A percentile compares a stretch with the other conserved stretches of the same genome.
Conservation (phyloP, 1,140 invertebrate species). For the Babylonia areolata region DNA sequence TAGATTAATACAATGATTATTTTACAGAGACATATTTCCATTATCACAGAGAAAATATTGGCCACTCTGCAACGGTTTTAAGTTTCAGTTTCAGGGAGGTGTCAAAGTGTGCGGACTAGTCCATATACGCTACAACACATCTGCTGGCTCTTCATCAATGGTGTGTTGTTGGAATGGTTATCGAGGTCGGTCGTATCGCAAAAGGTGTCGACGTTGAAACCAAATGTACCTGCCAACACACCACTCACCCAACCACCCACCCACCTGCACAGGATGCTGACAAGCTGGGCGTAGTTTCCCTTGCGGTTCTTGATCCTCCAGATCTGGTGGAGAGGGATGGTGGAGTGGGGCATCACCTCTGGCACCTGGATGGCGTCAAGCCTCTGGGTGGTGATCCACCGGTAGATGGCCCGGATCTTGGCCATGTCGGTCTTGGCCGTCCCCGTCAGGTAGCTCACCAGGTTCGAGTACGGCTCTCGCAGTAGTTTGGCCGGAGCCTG, state of each 20-base stretch:
- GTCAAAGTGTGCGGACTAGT: too few relatives aligned
- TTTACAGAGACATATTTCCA: too few relatives aligned
- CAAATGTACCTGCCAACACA: too few relatives aligned
- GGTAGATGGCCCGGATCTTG: slow-evolving; percentile 64
- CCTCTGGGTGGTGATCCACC: slow-evolving; percentile 63
- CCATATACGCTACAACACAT: too few relatives aligned
- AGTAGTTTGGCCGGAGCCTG: slow-evolving; percentile 54
- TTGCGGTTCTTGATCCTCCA: slow-evolving; percentile 62
- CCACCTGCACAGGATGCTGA: slow-evolving; percentile 67
- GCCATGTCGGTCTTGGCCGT: slow-evolving; percentile 53
- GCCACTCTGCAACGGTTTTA: slow-evolving; percentile 64
- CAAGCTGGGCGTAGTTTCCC: slow-evolving; percentile 67
- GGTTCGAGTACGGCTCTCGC: slow-evolving; percentile 48
- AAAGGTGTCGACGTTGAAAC: too few relatives aligned
- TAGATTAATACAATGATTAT: too few relatives aligned
- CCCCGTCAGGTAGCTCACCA: slow-evolving; percentile 55
- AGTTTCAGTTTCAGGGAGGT: too few relatives aligned
- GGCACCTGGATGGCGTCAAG: slow-evolving; percentile 47
- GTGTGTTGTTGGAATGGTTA: too few relatives aligned
- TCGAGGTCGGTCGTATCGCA: too few relatives aligned
- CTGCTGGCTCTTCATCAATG: too few relatives aligned
- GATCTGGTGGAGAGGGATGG: slow-evolving; percentile 58
- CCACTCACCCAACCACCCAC: too few relatives aligned
- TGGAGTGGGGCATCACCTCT: slow-evolving; percentile 41
- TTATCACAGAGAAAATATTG: slow-evolving; percentile 64